A percentile compares a stretch with the other conserved stretches of the same genome.
These are phyloP conservation scores for Xiphorhynchus erythropygius DNA, from an alignment of 2,797 vertebrate genomes.

Conservation along the genomic window DNA sequence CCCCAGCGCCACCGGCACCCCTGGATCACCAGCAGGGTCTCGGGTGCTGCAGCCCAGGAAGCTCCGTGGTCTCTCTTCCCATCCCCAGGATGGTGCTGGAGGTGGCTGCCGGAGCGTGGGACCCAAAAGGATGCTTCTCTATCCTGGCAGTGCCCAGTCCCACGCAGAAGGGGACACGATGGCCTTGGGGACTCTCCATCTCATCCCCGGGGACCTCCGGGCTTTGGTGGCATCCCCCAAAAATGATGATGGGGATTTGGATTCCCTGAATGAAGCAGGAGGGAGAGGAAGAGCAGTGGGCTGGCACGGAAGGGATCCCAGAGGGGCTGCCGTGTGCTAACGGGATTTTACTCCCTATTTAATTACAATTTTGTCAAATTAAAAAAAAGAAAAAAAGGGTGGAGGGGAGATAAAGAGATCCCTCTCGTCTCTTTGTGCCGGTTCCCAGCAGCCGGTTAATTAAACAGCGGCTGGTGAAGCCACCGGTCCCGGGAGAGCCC, in stretches of 20 bases:
- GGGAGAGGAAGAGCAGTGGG: neutral
- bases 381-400: neutral
- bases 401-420: neutral
- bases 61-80: no score
- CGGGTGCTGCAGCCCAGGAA: neutral
- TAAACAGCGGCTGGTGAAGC: neutral
- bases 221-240: accelerated
- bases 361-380: constrained; percentile 54
- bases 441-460: neutral
- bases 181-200: neutral
- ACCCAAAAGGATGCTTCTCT: neutral
- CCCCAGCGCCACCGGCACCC: neutral
- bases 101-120: accelerated
- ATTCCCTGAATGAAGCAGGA: neutral
- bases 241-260: neutral
- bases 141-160: accelerated
- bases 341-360: constrained; percentile 48
- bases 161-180: accelerated
- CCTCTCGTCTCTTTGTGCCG: neutral
- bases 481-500: neutral
- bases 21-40: neutral
- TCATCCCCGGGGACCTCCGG: accelerated
- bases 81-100: neutral
- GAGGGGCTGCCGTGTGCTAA: neutral
- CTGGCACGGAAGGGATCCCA: neutral